Base-by-base conservation (phyloP, 2,888 invertebrate genomes). In the Ariolimax columbianus region DNA sequence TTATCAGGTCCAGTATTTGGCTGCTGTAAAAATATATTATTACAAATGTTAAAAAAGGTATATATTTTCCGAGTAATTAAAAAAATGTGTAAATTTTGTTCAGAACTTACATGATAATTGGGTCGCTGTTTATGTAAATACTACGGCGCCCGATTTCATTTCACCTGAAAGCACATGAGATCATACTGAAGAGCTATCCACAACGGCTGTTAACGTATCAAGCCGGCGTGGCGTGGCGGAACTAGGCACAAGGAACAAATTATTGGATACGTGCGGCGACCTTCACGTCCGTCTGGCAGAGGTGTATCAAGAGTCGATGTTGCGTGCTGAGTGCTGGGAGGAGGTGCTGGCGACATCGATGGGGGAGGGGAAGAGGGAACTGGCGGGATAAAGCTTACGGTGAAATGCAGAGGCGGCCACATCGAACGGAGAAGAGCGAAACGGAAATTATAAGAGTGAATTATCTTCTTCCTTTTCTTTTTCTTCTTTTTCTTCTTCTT, bases 211-310 rank as follows among this genome's bases (percentile, higher is more conserved):
- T 36, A 66, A 78, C 77, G 59, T 36, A 36, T 30, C n/a, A n/a
- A n/a, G n/a, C n/a, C n/a, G n/a, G n/a, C 55, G 55, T 30, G 55
- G 59, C 19, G 78, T 78, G 40, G 33, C 40, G 66, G 38, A 66
- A 78, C 66, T 38, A 40, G n/a, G 43, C 43, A 40, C 63, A 59
- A 51, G 38, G 38, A 30, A 30, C 78, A 63, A 66, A 63, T 66
- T 40, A 66, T 40, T 0, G 66, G 63, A 63, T 63, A 78, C 78
- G 78, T 66, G 78, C 66, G 17, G 78, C 59, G 63, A 78, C 78
- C 33, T 63, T 59, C 55, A 55, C 17, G 55, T 55, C 55, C 3
- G 55, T 23, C 3, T 19, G 66, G n/a, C 59, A 78, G 40, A 30
- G 78, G 73, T 75, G 73, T 75, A 75, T 75, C 73, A 17, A 6